Evolutionary conservation across 1,140 invertebrate genomes (phyloP), one percentile per base, ranked within the genome.

Genomic region (Ooceraea biroi): DNA sequence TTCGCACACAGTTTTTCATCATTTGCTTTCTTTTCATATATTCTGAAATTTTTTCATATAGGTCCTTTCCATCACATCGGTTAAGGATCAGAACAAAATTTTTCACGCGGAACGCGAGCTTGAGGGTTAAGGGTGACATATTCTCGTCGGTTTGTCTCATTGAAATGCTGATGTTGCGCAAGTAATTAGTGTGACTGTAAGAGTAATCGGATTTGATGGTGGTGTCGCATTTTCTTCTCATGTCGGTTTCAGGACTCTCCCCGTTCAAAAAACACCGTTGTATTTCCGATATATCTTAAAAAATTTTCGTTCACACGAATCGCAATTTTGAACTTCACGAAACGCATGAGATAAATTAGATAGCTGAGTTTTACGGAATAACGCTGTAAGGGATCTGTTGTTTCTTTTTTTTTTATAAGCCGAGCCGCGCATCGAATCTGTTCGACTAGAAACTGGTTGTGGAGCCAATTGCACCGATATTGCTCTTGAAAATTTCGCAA

Each of bases 151-250:
- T 77, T 78, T 78, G 65, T 80, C 65, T 80, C 76, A 80, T 80
- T 80, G 76, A 80, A 80, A 80, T 69, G 65, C 50, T 80, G 65
- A 80, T 80, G 76, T 80, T 77, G 74, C 61, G 74, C 25, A 80
- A 80, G 65, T 80, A 80, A 36, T 80, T 50, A 80, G 65, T 80
- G 50, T 80, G 65, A 44, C 48, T 80, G 76, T 80, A 22, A 80
- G 76, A 69, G 76, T 80, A 69, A 25, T 80, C 50, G 76, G 36
- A 80, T 78, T 44, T 69, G 50, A 77, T 46, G n/a, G 36, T 80
- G 36, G 36, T 80, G 76, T 69, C 76, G 52, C 65, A 36, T 80
- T 36, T 55, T 58, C 65, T 80, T 36, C 36, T 3, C 36, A 36
- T 7, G 25, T 48, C 48, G 48, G 63, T 77, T 65, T 78, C 52